Percentiles rank a stretch among this genome's conserved stretches.
Evolutionary conservation across 2,797 vertebrate genomes (phyloP).

Genomic region (Peromyscus aztecus): DNA sequence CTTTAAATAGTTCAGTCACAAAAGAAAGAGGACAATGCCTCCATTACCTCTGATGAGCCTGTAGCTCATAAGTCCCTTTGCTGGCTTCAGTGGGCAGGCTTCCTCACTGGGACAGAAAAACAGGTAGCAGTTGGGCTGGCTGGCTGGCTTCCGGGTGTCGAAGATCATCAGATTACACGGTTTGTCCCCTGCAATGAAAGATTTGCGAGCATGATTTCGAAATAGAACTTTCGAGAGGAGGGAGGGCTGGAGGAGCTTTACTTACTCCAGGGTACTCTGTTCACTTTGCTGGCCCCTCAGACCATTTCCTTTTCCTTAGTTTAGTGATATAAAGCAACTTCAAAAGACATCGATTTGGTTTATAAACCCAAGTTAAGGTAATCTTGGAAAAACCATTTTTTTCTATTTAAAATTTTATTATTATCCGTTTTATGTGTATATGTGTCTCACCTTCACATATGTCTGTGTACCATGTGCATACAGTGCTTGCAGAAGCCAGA

Average conservation of each 20-base stretch:
- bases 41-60: conserved; percentile 92
- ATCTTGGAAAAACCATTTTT: background rate
- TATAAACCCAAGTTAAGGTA: conserved; percentile 21
- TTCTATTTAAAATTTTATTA: background rate
- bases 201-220: conserved; percentile 2
- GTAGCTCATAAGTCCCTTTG: conserved; percentile 89
- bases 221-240: conserved; percentile 10
- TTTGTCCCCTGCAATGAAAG: conserved; percentile 88
- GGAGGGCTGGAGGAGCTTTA: background rate
- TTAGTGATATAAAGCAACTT: background rate
- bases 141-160: conserved; percentile 85
- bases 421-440: background rate
- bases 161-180: conserved; percentile 93
- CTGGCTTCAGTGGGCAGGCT: conserved; percentile 91
- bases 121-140: conserved; percentile 93
- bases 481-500: background rate
- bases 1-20: conserved; percentile 39
- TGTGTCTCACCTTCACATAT: too few relatives aligned
- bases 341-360: background rate
- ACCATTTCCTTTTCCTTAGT: conserved; percentile 63
- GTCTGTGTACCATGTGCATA: background rate
- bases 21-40: background rate
- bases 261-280: background rate
- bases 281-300: background rate
- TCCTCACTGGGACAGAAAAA: conserved; percentile 92